Conservation (phyloP, 2,888 invertebrate genomes). For the Nasonovia ribisnigri region DNA sequence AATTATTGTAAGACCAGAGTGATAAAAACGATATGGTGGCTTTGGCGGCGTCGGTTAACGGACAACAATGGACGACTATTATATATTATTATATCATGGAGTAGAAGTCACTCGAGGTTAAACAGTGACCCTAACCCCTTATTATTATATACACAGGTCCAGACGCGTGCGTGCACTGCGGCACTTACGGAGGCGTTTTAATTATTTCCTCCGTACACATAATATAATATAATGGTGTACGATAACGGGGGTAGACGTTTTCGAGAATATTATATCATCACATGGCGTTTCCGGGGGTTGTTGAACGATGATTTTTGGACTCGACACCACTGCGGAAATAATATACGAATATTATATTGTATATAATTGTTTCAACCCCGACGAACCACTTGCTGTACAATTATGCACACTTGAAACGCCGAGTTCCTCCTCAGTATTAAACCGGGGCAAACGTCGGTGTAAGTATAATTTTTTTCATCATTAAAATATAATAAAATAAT, state of each 20-base stretch:
- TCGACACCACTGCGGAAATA: neutral
- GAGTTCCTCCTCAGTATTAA: neutral
- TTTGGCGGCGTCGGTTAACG: neutral
- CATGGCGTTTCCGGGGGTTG: neutral
- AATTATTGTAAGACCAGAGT: neutral
- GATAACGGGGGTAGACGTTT: neutral
- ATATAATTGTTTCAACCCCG: neutral
- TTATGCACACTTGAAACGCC: neutral
- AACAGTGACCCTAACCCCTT: neutral
- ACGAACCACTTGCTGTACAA: neutral
- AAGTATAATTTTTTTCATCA: neutral
- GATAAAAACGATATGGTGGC: neutral
- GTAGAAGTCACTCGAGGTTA: conserved; percentile 32
- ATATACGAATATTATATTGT: neutral
- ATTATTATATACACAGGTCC: neutral
- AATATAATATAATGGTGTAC: neutral
- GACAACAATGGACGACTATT: conserved; percentile 34
- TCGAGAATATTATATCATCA: neutral
- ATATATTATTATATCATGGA: neutral
- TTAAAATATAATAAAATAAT: neutral
- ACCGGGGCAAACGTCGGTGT: neutral
- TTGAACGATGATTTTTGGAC: neutral
- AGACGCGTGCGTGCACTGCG: neutral
- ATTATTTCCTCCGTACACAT: conserved; percentile 3
- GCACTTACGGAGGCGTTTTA: conserved; percentile 4